Conservation (phyloP, 2,888 invertebrate genomes). For the Eupithecia exiguata region DNA sequence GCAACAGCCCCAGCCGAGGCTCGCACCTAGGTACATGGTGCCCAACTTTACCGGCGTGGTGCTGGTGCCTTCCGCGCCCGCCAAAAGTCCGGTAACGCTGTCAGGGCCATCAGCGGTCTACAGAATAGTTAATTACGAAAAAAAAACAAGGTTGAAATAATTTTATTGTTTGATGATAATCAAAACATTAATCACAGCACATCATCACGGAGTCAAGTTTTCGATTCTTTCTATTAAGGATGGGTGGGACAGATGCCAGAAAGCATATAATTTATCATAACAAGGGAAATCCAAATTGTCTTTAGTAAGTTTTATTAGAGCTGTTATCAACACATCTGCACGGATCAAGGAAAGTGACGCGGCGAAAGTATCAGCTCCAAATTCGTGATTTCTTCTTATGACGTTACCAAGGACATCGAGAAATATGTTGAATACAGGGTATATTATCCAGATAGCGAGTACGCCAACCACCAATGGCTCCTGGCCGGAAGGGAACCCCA, state of each 20-base stretch:
- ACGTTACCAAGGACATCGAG: conserved; percentile 92
- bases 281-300: conserved; percentile 98
- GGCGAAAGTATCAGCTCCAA: conserved; percentile 98
- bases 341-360: conserved; percentile 90
- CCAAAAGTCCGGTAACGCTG: no score
- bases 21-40: no score
- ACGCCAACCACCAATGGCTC: conserved; percentile 96
- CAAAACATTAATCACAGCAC: background rate
- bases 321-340: conserved; percentile 88
- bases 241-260: conserved; percentile 98
- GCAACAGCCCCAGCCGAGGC: no score
- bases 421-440: conserved; percentile 96
- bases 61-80: no score
- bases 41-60: no score
- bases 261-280: conserved; percentile 95
- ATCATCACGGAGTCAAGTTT: conserved; percentile 58
- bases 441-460: conserved; percentile 93
- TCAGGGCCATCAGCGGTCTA: no score
- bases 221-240: conserved; percentile 95
- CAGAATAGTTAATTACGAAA: no score
- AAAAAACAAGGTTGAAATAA: background rate
- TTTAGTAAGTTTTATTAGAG: conserved; percentile 95
- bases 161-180: background rate
- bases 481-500: conserved; percentile 91
- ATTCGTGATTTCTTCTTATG: conserved; percentile 95